Base-by-base conservation (phyloP, 1,140 invertebrate species). In the Conus ventricosus region DNA sequence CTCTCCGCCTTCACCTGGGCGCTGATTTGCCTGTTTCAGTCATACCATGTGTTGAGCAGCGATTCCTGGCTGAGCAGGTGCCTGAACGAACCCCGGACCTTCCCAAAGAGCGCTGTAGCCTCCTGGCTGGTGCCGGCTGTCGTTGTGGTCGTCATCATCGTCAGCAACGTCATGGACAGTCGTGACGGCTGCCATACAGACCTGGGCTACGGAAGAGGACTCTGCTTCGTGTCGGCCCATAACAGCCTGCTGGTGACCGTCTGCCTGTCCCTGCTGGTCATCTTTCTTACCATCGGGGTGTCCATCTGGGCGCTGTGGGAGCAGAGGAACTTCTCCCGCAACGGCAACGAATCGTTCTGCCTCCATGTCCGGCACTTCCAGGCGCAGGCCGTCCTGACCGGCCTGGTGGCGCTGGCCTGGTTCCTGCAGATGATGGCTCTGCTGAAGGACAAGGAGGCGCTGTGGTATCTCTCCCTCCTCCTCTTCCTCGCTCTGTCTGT, bases 351-450 rank as follows among this genome's bases (percentile, higher is more conserved):
- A 13, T 39, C 57, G 11, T 54, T 25, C n/a, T 23, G 55, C 13
- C 83, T 27, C 5, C 55, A 71, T 17, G 10, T 15, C n/a, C 60
- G 51, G 25, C n/a, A 53, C 39, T 20, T 88, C 20, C 39, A 13
- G 67, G 90, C 96, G 8, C 96, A 96, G 92, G 89, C 96, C 15
- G 96, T 96, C 87, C 91, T 96, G 4, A 95, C 94, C 10, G 88
- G 95, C 0, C 95, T 96, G 23, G 95, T 96, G 94, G 96, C 96
- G 1, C 81, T 96, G 15, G 95, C 96, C 0, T 96, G 96, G 96
- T 92, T 95, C 25, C 93, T 95, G 39, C 95, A 95, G 1, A 95
- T 96, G 71, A 39, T 96, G 1, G 94, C 96, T 17, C 92, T 94
- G 11, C 85, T 95, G 13, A 63, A 89, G 13, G 89, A 91, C 51